phyloP scores from a whole-genome alignment of 2,888 invertebrate genomes.

The Dascillus cervinus region DNA sequence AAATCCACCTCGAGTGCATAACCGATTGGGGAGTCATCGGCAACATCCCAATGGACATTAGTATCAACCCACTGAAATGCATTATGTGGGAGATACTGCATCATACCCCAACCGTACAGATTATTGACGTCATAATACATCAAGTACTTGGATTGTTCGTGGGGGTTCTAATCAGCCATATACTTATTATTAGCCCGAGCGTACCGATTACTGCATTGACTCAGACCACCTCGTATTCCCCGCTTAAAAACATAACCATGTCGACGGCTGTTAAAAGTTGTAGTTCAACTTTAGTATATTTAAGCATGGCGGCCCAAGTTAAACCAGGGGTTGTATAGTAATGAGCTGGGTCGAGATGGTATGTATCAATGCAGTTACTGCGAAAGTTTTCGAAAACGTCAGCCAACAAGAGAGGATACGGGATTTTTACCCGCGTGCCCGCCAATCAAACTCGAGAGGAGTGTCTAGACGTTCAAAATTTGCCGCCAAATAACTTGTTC shows the following conservation, averaged over 20 bases:
- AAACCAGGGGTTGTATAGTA: slow-evolving; percentile 32
- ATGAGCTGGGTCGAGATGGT: slow-evolving; percentile 27
- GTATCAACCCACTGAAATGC: slow-evolving; percentile 25
- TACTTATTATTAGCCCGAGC: slow-evolving; percentile 33
- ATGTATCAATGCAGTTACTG: no score
- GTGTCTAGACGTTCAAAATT: no score
- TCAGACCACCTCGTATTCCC: slow-evolving; percentile 14
- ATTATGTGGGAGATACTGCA: slow-evolving; percentile 24
- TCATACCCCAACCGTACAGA: slow-evolving; percentile 23
- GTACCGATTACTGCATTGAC: slow-evolving; percentile 23
- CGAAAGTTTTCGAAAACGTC: no score
- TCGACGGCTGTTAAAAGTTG: slow-evolving; percentile 32
- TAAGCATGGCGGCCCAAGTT: slow-evolving; percentile 33
- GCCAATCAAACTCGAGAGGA: no score
- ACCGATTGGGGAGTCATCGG: slow-evolving; percentile 17
- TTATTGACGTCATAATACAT: slow-evolving; percentile 30
- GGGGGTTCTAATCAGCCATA: slow-evolving; percentile 25
- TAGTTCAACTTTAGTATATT: slow-evolving; percentile 26
- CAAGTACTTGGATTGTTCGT: slow-evolving; percentile 19
- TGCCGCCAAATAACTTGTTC: no score
- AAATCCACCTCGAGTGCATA: slow-evolving; percentile 32
- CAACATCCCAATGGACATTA: slow-evolving; percentile 2
- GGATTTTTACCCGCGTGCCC: no score
- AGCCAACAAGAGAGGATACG: no score
- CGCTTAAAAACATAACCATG: slow-evolving; percentile 26